Conservation (phyloP, 2,888 invertebrate genomes). For the Drosophila paucipuncta region DNA sequence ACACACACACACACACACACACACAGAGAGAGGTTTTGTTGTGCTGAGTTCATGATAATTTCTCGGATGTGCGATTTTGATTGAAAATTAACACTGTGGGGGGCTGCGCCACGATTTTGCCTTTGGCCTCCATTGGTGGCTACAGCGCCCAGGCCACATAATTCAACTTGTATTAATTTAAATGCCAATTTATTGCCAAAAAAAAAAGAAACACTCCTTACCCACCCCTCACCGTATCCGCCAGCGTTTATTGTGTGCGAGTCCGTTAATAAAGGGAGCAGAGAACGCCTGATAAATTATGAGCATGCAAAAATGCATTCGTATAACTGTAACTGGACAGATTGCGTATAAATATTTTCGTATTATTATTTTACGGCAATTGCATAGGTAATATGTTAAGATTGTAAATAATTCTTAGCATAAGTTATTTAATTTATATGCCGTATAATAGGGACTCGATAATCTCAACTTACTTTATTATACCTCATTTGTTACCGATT, state of each 20-base stretch:
- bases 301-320: conserved; percentile 44
- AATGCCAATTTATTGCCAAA: conserved; percentile 84
- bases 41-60: conserved; percentile 82
- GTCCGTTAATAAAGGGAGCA: conserved; percentile 61
- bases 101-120: conserved; percentile 59
- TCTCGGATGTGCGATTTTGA: conserved; percentile 82
- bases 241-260: conserved; percentile 11
- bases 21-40: conserved; percentile 36
- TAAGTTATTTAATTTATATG: neutral
- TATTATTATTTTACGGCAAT: conserved; percentile 28
- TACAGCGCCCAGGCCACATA: conserved; percentile 62
- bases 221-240: neutral
- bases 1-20: conserved; percentile 3
- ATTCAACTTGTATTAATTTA: conserved; percentile 84
- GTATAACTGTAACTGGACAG: conserved; percentile 67
- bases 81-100: conserved; percentile 84
- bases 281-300: conserved; percentile 41
- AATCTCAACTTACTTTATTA: neutral
- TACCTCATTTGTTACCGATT: neutral
- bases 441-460: neutral
- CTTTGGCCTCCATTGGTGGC: conserved; percentile 38
- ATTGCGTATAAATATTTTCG: conserved; percentile 68
- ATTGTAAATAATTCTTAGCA: neutral
- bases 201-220: conserved; percentile 51
- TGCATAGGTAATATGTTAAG: neutral